Percentiles rank a stretch among this genome's conserved stretches.
Evolutionary conservation across 2,113 vertebrate species (phyloP).

Genomic region (Serilophus lunatus): DNA sequence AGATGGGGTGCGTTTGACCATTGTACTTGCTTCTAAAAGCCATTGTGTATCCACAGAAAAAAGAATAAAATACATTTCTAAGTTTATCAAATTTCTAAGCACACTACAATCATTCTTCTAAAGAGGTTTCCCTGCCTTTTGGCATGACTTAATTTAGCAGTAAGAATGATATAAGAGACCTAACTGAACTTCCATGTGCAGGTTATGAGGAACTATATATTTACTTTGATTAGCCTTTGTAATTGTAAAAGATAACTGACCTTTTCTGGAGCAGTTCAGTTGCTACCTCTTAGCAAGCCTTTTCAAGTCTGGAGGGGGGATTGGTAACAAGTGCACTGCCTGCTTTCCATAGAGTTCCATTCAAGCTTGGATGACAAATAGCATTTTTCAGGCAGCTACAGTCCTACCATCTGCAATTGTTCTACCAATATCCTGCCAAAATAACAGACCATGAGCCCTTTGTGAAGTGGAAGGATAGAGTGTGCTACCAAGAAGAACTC

Average conservation of each 20-base stretch:
- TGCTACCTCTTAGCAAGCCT: neutral
- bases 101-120: neutral
- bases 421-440: neutral
- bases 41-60: neutral
- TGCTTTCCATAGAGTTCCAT: neutral
- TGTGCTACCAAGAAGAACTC: neutral
- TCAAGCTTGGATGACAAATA: neutral
- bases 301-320: neutral
- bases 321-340: neutral
- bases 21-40: neutral
- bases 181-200: neutral
- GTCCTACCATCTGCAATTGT: neutral
- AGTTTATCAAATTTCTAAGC: neutral
- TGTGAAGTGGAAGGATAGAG: neutral
- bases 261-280: neutral
- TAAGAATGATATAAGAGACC: neutral
- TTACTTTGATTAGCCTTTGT: neutral
- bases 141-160: neutral
- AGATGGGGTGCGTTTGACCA: neutral
- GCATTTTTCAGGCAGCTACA: neutral
- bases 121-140: neutral
- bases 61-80: neutral
- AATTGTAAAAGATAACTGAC: neutral
- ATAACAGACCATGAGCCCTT: neutral
- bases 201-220: neutral